phyloP scores from a whole-genome alignment of 2,113 vertebrate species.

The Calypte anna region DNA sequence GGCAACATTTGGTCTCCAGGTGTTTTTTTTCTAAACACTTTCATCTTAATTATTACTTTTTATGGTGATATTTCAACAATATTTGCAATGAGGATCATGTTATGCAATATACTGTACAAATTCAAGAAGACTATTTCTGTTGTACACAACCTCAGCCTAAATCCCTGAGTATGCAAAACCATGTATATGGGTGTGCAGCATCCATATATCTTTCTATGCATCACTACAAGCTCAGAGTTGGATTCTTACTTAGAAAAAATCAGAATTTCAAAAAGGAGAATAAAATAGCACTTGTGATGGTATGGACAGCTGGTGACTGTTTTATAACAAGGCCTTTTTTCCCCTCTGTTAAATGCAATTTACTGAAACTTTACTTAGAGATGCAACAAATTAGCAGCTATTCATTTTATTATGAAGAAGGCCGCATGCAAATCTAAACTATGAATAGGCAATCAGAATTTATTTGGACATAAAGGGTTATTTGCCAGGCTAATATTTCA shows the following conservation, averaged over 20 bases:
- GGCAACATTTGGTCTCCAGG: background rate
- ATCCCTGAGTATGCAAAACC: background rate
- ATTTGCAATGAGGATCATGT: background rate
- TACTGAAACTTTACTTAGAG: constrained; percentile 75
- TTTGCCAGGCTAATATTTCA: constrained; percentile 71
- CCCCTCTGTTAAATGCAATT: constrained; percentile 53
- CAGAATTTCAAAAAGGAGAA: constrained; percentile 68
- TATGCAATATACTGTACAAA: background rate
- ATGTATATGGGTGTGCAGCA: background rate
- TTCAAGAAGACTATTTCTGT: background rate
- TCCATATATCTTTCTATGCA: background rate
- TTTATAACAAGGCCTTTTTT: constrained; percentile 63
- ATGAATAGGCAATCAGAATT: constrained; percentile 80
- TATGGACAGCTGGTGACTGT: constrained; percentile 71
- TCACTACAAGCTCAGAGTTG: background rate
- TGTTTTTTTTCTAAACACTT: background rate
- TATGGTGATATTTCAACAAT: background rate
- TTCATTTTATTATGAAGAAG: constrained; percentile 79
- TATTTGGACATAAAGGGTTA: constrained; percentile 71
- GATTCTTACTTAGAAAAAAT: constrained; percentile 28
- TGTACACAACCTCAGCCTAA: background rate
- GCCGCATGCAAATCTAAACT: constrained; percentile 61
- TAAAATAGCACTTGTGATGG: constrained; percentile 40
- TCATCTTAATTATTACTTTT: background rate
- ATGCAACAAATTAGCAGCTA: constrained; percentile 77